Evolutionary conservation across 2,797 vertebrate species (phyloP).

Genomic region (Tapera naevia): DNA sequence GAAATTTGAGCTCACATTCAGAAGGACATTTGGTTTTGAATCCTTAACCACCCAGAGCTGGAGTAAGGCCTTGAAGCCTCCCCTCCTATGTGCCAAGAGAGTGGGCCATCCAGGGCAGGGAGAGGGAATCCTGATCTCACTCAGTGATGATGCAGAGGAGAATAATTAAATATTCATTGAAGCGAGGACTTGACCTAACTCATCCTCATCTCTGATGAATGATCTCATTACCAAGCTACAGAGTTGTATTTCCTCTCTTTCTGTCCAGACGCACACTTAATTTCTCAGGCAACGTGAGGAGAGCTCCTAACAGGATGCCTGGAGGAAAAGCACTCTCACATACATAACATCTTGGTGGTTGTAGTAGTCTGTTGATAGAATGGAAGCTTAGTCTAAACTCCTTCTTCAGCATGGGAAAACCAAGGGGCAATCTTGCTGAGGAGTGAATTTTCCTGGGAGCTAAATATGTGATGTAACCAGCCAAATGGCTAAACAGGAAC

Average conservation of each 20-base stretch:
- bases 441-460: neutral
- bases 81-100: neutral
- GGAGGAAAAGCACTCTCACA: neutral
- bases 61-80: neutral
- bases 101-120: neutral
- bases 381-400: neutral
- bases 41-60: neutral
- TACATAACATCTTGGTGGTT: neutral
- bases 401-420: neutral
- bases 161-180: slow-evolving; percentile 22
- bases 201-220: slow-evolving; percentile 31
- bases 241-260: slow-evolving; percentile 30
- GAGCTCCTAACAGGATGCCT: neutral
- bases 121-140: slow-evolving; percentile 6
- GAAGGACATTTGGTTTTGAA: neutral
- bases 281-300: neutral
- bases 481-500: neutral
- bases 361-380: neutral
- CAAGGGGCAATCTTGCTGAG: accelerated
- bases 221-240: slow-evolving; percentile 20
- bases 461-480: neutral
- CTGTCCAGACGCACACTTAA: slow-evolving; percentile 18
- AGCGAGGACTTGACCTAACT: slow-evolving; percentile 1
- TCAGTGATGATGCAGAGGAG: neutral
- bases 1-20: accelerated